These are phyloP conservation scores for Neogale vison DNA, from an alignment of 2,113 vertebrate genomes.

Conservation along the genomic window DNA sequence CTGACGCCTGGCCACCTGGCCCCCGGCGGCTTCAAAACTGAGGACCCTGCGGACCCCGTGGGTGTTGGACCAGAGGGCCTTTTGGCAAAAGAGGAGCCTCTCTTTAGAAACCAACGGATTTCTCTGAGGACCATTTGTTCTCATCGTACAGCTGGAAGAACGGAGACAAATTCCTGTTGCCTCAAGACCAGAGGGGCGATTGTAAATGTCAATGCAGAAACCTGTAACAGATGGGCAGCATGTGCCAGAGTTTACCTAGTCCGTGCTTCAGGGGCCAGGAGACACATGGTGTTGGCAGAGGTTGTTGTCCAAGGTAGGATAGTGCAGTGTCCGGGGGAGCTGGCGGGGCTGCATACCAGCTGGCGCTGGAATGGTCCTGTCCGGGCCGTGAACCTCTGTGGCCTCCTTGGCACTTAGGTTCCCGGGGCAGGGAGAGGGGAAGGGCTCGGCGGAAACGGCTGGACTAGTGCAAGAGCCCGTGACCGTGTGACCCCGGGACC, in stretches of 20 bases:
- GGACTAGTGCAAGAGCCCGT: accelerated
- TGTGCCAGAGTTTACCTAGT: not conserved
- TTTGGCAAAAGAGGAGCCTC: not conserved
- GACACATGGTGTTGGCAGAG: not conserved
- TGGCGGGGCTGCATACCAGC: too few species aligned
- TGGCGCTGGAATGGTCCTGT: too few species aligned
- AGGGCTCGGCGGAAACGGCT: not conserved
- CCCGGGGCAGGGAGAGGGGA: not conserved
- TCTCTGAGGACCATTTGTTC: not conserved
- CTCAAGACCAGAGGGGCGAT: not conserved
- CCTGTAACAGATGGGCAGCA: not conserved
- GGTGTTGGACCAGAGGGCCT: not conserved
- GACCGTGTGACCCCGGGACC: not conserved
- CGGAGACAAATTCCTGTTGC: not conserved
- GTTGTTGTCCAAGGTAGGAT: too few species aligned
- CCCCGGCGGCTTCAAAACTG: too few species aligned
- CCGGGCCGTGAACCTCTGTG: accelerated
- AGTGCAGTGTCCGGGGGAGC: not conserved
- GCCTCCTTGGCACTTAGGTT: accelerated
- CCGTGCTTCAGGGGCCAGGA: not conserved
- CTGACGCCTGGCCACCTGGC: accelerated
- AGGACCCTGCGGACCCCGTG: accelerated
- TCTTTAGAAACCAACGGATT: not conserved
- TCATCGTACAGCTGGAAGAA: not conserved
- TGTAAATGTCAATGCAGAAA: not conserved